These are phyloP conservation scores for Asobara japonica DNA, from an alignment of 1,140 invertebrate genomes.

Conservation along the genomic window DNA sequence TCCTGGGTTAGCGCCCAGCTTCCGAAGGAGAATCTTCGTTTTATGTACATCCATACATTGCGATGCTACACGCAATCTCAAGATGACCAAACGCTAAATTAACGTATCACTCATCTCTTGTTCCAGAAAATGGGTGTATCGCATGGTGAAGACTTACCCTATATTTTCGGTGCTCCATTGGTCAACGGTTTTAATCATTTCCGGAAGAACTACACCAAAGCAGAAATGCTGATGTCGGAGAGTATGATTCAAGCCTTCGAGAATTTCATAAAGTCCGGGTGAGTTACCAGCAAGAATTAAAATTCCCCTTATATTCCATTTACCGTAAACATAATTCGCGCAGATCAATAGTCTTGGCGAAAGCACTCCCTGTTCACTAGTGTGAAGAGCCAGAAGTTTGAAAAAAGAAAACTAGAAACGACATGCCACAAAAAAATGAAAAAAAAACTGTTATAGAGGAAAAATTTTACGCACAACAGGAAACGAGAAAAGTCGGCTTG, in stretches of 20 bases:
- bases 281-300: constrained; percentile 57
- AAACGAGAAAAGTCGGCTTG: constrained; percentile 7
- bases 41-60: not conserved
- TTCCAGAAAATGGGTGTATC: constrained; percentile 85
- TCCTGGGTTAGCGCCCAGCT: no score
- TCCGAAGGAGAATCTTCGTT: no score
- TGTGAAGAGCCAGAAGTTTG: not conserved
- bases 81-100: not conserved
- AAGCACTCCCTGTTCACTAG: not conserved
- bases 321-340: not conserved
- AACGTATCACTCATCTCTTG: constrained; percentile 40
- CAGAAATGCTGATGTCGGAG: constrained; percentile 84
- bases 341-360: not conserved
- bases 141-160: constrained; percentile 91
- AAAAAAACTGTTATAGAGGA: not conserved
- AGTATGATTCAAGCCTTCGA: constrained; percentile 87
- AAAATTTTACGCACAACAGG: constrained; percentile 27
- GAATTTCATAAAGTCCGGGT: constrained; percentile 94
- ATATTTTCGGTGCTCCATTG: constrained; percentile 85
- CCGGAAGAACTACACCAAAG: constrained; percentile 81
- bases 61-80: not conserved
- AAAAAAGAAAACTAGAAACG: not conserved
- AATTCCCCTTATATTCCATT: not conserved
- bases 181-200: constrained; percentile 82
- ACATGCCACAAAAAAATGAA: not conserved